Conservation (phyloP, 2,888 invertebrate genomes). For the Rhagonycha lutea region DNA sequence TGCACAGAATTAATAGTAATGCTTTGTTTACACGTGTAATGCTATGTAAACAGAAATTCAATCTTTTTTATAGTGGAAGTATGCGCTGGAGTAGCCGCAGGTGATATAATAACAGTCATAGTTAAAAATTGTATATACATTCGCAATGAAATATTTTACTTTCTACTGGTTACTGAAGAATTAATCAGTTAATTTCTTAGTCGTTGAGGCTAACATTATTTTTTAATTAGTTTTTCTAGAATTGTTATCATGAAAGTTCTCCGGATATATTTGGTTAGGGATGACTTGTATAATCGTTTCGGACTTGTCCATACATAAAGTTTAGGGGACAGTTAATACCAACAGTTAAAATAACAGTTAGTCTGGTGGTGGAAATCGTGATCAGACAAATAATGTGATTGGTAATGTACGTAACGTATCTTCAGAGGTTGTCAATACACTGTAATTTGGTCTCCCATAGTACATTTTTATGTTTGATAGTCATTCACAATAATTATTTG, state of each 20-base stretch:
- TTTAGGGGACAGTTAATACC: neutral
- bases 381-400: neutral
- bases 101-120: neutral
- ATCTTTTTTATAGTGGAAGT: neutral
- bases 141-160: no score
- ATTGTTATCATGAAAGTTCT: neutral
- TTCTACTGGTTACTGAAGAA: no score
- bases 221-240: neutral
- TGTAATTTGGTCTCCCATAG: neutral
- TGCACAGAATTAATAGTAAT: neutral
- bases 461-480: no score
- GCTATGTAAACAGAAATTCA: neutral
- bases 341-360: neutral
- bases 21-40: neutral
- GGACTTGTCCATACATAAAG: neutral
- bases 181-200: no score
- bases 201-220: neutral
- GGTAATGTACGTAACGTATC: neutral
- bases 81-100: neutral
- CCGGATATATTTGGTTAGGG: neutral
- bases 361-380: neutral
- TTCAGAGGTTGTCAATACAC: neutral
- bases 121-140: no score
- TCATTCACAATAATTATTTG: no score
- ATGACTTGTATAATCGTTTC: neutral